phyloP scores from a whole-genome alignment of 2,888 invertebrate genomes.

The Heteropelma amictum region DNA sequence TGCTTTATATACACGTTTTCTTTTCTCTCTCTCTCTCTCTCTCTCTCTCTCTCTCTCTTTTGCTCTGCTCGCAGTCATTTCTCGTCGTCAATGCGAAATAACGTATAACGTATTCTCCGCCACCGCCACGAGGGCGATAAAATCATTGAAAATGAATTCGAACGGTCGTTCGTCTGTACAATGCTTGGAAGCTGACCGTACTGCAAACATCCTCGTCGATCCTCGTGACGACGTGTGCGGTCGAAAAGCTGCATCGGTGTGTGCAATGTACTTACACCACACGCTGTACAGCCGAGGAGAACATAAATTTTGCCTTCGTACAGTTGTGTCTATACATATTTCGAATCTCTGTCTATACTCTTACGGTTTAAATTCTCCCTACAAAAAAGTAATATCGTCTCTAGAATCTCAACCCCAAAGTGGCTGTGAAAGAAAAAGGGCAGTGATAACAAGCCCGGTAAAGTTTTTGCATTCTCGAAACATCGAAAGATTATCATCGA shows the following conservation, averaged over 20 bases:
- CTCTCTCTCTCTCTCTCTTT: too few relatives aligned
- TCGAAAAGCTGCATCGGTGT: constrained; percentile 13
- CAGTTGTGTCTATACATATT: not conserved
- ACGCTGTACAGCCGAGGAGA: constrained; percentile 21
- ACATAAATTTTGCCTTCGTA: constrained; percentile 48
- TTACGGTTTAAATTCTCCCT: too few relatives aligned
- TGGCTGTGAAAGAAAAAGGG: too few relatives aligned
- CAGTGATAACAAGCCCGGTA: too few relatives aligned
- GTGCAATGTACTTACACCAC: constrained; percentile 3
- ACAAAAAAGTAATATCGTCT: too few relatives aligned
- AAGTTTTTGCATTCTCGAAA: too few relatives aligned
- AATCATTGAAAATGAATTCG: constrained; percentile 58
- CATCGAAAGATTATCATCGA: too few relatives aligned
- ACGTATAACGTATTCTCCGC: constrained; percentile 50
- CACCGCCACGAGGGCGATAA: constrained; percentile 45
- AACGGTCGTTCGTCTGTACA: constrained; percentile 47
- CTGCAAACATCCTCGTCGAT: constrained; percentile 4
- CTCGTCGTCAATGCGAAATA: constrained; percentile 53
- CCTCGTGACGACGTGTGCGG: constrained; percentile 50
- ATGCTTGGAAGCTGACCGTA: constrained; percentile 14
- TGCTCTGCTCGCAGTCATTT: constrained; percentile 41
- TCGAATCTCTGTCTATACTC: too few relatives aligned
- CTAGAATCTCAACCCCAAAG: too few relatives aligned
- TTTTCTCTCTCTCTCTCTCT: too few relatives aligned
- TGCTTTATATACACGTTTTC: not conserved